Conservation (phyloP, 2,113 vertebrate genomes). For the Dromiciops gliroides region DNA sequence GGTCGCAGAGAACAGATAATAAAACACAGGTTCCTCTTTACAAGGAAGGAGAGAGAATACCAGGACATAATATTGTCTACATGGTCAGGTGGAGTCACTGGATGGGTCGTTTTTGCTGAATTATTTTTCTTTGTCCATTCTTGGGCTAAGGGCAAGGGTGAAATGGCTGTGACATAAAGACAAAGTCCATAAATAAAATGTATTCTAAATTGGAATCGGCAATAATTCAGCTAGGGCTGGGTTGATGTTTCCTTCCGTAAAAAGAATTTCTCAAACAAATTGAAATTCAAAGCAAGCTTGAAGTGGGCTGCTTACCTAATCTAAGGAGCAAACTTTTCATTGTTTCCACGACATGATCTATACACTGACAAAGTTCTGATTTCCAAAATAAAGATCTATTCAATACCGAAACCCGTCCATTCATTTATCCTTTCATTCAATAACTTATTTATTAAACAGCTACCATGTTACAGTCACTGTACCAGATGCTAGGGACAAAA, state of each 20-base stretch:
- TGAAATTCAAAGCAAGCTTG: neutral
- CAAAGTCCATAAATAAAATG: neutral
- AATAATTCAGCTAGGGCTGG: neutral
- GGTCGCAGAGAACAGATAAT: neutral
- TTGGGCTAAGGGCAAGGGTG: neutral
- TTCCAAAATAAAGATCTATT: neutral
- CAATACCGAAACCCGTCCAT: neutral
- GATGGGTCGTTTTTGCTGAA: neutral
- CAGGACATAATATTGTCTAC: neutral
- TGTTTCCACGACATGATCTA: neutral
- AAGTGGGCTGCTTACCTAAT: neutral
- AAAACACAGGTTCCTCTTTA: neutral
- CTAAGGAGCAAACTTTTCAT: neutral
- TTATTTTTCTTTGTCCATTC: neutral
- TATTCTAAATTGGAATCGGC: neutral
- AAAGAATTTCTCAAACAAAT: neutral
- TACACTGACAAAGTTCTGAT: neutral
- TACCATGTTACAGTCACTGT: neutral
- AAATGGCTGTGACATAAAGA: neutral
- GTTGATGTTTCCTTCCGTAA: neutral
- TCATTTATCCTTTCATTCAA: neutral
- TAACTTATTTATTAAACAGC: neutral
- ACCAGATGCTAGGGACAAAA: neutral
- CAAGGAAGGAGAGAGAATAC: neutral
- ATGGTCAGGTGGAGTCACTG: neutral